Evolutionary conservation across 2,888 invertebrate species (phyloP), one percentile per base, ranked within the genome.

Genomic region (Nysson spinosus): DNA sequence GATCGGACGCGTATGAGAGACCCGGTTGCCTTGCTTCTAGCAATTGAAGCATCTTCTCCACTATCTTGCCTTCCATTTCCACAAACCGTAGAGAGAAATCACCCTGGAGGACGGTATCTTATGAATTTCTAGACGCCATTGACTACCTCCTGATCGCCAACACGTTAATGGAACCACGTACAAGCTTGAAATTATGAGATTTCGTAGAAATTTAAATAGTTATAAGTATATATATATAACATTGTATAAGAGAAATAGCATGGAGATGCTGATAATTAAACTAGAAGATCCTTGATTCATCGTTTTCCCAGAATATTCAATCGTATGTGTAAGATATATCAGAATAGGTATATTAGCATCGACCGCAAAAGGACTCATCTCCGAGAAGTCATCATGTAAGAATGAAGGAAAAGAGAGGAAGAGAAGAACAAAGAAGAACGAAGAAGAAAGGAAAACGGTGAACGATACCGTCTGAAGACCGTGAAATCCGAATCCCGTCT

Each of bases 21-120:
- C 52, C 57, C 32, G 20, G 30, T 61, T 42, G 50, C 62, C 55
- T 66, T 47, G 68, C 66, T 72, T 61, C 72, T 72, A 67, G 80
- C 81, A 81, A 74, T 74, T 64, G 74, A 70, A 77, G 78, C 80
- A 66, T 75, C 79, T 78, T 72, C 65, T 58, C 57, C 63, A 67
- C 58, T 49, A 58, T 43, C 62, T n/a, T 44, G 70, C 46, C 57
- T 62, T 61, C 71, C 60, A 68, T 73, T 68, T 58, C 65, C 52
- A 56, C 52, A 28, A 56, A 42, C 52, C 50, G 44, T 17, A 34
- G 28, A 64, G 52, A 70, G 51, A 42, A 62, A 46, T 51, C 54
- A 63, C 58, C 55, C 68, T 32, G 46, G 49, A 46, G 55, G 40
- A 24, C 32, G 34, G 34, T 30, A 43, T 44, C 47, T 26, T 35